These are phyloP conservation scores for Sphenodon punctatus DNA, from an alignment of 2,797 vertebrate species.

Conservation along the genomic window DNA sequence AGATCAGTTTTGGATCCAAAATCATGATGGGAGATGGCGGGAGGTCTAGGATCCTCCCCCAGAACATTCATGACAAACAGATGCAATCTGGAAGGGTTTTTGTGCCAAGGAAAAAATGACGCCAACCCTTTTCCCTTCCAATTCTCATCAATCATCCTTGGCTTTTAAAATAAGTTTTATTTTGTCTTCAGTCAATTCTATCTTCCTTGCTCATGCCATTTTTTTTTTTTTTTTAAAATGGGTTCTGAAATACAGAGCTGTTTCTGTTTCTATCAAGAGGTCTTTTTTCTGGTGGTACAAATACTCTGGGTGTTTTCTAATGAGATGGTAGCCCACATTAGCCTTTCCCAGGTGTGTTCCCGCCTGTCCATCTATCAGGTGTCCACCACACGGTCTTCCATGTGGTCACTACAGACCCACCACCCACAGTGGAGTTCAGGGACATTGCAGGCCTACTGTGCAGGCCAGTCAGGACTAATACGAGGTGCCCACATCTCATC, in stretches of 20 bases:
- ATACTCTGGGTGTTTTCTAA: too few relatives aligned
- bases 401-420: too few relatives aligned
- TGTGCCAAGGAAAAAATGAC: constrained; percentile 38
- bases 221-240: neutral
- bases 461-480: too few relatives aligned
- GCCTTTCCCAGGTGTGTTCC: too few relatives aligned
- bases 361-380: too few relatives aligned
- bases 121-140: constrained; percentile 34
- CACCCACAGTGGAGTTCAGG: too few relatives aligned
- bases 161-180: constrained; percentile 23
- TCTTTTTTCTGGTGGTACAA: neutral
- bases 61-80: constrained; percentile 59
- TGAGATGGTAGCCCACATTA: too few relatives aligned
- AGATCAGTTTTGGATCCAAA: constrained; percentile 41
- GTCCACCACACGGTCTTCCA: too few relatives aligned
- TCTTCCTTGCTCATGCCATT: constrained; percentile 2
- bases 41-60: constrained; percentile 55
- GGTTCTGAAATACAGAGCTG: neutral
- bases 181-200: constrained; percentile 16
- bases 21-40: constrained; percentile 14
- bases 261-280: neutral
- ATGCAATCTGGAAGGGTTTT: constrained; percentile 61
- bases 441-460: too few relatives aligned
- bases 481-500: too few relatives aligned
- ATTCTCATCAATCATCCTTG: constrained; percentile 24